Base-by-base conservation (phyloP, 2,888 invertebrate species). In the Phorcus lineatus region DNA sequence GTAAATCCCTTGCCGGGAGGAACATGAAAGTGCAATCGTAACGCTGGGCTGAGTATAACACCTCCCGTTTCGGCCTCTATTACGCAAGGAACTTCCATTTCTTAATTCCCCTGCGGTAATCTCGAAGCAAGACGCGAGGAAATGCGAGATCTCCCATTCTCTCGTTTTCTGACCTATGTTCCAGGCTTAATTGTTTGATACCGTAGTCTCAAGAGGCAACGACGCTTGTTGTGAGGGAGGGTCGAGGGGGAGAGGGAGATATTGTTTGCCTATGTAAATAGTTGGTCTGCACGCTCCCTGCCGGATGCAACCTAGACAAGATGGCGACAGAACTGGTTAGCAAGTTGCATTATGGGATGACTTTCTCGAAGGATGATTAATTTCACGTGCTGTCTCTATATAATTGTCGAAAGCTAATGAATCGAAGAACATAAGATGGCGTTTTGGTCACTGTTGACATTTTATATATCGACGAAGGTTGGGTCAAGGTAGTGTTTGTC, bases 291-390 rank as follows among this genome's bases (percentile, higher is more conserved):
- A 70, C 19, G 36, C 36, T 19, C 70, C 17, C 11, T 40, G 36
- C 70, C 70, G 70, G 70, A 70, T 70, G 40, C 19, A 36, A 19
- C 17, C 70, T 11, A 70, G 70, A 70, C 70, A 40, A 19, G 40
- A 36, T 36, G 70, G 70, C 70, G 36, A 19, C 70, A 70, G 17
- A 7, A 17, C 40, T 17, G 40, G 40, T 19, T 36, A 70, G 47
- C 13, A 11, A 13, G 47, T 47, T 47, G 47, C 47, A 47, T 47
- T 47, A 47, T 47, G 47, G 47, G 47, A 47, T 11, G 13, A 9
- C 47, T 47, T 47, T 47, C 47, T 47, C 47, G 11, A 47, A 4
- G 6, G 47, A 13, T 47, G 6, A 47, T 47, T 47, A 6, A 47
- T 47, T 47, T 11, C 13, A 47, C 13, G 47, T 47, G 47, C 11